Conservation (phyloP, 2,797 vertebrate species). For the Bovichtus diacanthus region DNA sequence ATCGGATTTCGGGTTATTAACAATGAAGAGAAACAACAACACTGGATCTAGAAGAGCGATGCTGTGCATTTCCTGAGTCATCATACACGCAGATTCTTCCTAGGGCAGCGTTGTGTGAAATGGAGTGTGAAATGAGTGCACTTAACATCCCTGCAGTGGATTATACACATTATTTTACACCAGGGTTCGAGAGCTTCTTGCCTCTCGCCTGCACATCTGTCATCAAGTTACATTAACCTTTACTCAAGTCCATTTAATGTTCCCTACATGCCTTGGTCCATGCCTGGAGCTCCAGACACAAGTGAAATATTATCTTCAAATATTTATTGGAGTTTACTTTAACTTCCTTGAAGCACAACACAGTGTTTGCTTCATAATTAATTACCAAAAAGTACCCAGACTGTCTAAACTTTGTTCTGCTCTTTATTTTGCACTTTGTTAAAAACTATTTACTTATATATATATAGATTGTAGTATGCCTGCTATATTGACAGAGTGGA, state of each 20-base stretch:
- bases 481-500: slow-evolving; percentile 10
- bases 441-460: background rate
- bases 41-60: slow-evolving; percentile 65
- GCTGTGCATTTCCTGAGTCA: slow-evolving; percentile 75
- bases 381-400: background rate
- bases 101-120: slow-evolving; percentile 81
- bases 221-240: slow-evolving; percentile 69
- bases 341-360: background rate
- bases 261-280: slow-evolving; percentile 17
- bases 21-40: slow-evolving; percentile 56
- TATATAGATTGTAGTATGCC: background rate
- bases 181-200: slow-evolving; percentile 71
- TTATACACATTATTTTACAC: slow-evolving; percentile 80
- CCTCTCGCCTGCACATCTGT: slow-evolving; percentile 63
- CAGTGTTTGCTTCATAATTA: background rate
- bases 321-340: background rate
- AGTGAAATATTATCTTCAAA: slow-evolving; percentile 9
- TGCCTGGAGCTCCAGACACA: background rate
- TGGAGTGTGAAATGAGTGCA: slow-evolving; percentile 88
- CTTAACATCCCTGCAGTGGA: slow-evolving; percentile 84
- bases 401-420: background rate
- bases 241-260: slow-evolving; percentile 46
- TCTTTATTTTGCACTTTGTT: background rate
- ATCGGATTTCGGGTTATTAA: slow-evolving; percentile 56
- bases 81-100: slow-evolving; percentile 71